phyloP scores from a whole-genome alignment of 2,888 invertebrate species.

The Ariolimax columbianus region DNA sequence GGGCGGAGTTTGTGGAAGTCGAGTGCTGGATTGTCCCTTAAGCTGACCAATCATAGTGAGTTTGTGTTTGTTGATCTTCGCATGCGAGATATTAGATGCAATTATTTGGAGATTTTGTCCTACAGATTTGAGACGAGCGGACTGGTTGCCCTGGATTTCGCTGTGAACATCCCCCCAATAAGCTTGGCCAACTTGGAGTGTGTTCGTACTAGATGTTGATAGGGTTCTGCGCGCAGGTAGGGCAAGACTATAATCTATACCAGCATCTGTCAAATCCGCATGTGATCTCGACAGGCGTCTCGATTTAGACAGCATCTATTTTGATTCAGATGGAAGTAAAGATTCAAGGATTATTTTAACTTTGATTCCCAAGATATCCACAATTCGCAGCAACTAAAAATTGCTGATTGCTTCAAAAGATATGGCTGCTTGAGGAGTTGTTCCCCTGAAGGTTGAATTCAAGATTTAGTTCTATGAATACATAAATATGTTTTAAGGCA shows the following conservation, averaged over 20 bases:
- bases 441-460: background rate
- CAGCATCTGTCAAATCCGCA: constrained; percentile 39
- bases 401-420: background rate
- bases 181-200: constrained; percentile 11
- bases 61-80: constrained; percentile 35
- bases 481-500: too few species aligned
- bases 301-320: constrained; percentile 5
- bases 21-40: background rate
- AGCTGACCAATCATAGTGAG: background rate
- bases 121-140: background rate
- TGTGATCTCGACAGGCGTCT: constrained; percentile 43
- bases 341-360: background rate
- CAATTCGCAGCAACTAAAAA: background rate
- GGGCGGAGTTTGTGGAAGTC: background rate
- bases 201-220: constrained; percentile 39
- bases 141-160: background rate
- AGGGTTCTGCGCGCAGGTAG: background rate
- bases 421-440: background rate
- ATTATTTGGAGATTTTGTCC: constrained; percentile 28
- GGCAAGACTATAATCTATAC: background rate
- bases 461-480: background rate
- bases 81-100: constrained; percentile 30
- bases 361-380: background rate
- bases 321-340: background rate
- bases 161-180: background rate